phyloP scores from a whole-genome alignment of 2,113 vertebrate species.

The Ranitomeya imitator region DNA sequence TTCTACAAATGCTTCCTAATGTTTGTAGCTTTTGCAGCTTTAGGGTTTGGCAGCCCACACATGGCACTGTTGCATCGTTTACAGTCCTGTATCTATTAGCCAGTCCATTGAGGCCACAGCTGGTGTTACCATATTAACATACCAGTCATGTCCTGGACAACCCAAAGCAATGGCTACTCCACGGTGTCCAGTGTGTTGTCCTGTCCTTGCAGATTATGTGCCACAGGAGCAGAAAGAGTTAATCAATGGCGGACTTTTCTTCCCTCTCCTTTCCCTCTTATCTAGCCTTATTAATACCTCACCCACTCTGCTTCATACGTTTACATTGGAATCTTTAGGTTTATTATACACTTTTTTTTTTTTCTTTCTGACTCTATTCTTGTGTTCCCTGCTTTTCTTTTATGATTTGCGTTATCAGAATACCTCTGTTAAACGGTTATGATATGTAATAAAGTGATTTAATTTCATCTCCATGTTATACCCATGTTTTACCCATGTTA shows the following conservation, averaged over 20 bases:
- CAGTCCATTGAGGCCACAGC: neutral
- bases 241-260: neutral
- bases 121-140: neutral
- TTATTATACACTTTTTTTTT: neutral
- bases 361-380: neutral
- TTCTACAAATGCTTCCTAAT: neutral
- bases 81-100: neutral
- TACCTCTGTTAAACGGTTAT: neutral
- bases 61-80: neutral
- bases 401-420: neutral
- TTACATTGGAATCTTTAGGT: neutral
- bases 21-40: neutral
- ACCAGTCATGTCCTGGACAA: neutral
- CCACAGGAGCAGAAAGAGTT: neutral
- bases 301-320: neutral
- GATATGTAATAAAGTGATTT: slow-evolving; percentile 39
- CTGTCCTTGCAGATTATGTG: neutral
- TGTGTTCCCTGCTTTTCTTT: neutral
- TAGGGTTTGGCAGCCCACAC: neutral
- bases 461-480: neutral
- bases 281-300: neutral
- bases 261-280: neutral
- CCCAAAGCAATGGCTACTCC: neutral
- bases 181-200: neutral
- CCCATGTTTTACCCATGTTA: neutral